Percentiles rank a stretch among this genome's conserved stretches.
Evolutionary conservation across 2,113 vertebrate species (phyloP).

Genomic region (Hipposideros armiger): DNA sequence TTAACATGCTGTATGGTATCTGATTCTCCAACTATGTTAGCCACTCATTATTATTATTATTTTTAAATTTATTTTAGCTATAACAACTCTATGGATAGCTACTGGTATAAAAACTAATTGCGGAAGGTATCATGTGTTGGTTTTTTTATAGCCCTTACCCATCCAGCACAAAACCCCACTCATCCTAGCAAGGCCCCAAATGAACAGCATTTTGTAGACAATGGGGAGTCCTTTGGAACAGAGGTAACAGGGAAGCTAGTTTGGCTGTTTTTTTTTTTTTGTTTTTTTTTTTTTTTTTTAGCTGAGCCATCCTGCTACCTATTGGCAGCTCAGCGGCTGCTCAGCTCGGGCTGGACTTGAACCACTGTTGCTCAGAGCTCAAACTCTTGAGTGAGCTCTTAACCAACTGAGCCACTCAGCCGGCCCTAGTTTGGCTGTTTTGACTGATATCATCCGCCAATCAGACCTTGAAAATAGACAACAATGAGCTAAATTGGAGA

Average conservation of each 20-base stretch:
- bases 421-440: neutral
- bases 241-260: neutral
- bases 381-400: too few relatives aligned
- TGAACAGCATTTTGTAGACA: neutral
- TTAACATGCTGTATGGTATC: neutral
- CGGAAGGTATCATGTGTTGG: neutral
- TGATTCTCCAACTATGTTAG: neutral
- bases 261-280: neutral
- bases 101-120: neutral
- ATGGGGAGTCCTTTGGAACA: neutral
- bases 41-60: neutral
- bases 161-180: neutral
- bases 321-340: too few relatives aligned
- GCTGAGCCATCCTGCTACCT: too few relatives aligned
- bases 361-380: too few relatives aligned
- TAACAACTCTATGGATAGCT: neutral
- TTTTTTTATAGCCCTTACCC: neutral
- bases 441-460: neutral
- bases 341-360: too few relatives aligned
- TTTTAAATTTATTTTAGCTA: neutral
- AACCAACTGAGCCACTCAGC: too few relatives aligned
- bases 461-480: conserved; percentile 38
- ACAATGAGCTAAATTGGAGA: neutral
- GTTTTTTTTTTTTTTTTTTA: too few relatives aligned
- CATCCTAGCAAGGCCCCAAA: neutral